Conservation (phyloP, 1,140 invertebrate genomes). For the Semibalanus balanoides region DNA sequence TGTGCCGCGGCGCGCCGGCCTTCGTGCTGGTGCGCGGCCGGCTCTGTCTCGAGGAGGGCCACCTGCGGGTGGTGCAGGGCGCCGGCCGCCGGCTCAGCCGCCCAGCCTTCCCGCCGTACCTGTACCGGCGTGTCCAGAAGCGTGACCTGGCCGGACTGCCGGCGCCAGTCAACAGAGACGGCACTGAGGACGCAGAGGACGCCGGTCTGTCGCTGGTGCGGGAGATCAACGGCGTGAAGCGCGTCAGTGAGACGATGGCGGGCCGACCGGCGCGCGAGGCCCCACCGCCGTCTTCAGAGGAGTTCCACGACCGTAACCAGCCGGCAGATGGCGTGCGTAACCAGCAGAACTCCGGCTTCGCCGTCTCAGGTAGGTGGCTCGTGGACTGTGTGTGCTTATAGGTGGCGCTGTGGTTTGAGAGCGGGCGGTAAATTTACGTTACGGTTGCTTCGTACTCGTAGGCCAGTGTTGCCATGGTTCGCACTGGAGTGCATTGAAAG, state of each 20-base stretch:
- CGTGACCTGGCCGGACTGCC: neutral
- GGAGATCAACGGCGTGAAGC: neutral
- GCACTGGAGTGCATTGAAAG: too few relatives aligned
- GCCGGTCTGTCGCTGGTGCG: neutral
- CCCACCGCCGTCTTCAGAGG: neutral
- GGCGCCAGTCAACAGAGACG: neutral
- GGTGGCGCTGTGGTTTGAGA: too few relatives aligned
- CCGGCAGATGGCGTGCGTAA: constrained; percentile 15
- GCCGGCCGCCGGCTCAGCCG: constrained; percentile 2
- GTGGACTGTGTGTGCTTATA: too few relatives aligned
- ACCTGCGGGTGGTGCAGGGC: constrained; percentile 6
- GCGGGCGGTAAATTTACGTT: too few relatives aligned
- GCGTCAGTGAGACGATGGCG: constrained; percentile 3
- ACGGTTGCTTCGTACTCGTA: too few relatives aligned
- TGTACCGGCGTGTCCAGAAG: constrained; percentile 8
- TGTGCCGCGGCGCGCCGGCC: constrained; percentile 5
- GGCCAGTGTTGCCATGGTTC: too few relatives aligned
- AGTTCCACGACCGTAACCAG: constrained; percentile 7
- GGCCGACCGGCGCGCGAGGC: neutral
- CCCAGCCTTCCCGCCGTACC: constrained; percentile 1
- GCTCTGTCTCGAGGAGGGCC: constrained; percentile 2
- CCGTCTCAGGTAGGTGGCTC: neutral
- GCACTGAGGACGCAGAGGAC: neutral
- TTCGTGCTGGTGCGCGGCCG: neutral
- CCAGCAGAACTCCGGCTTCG: constrained; percentile 14